Percentiles rank a stretch among this genome's conserved stretches.
Conservation (phyloP, 1,140 invertebrate species). For the Drosophila seguyi region DNA sequence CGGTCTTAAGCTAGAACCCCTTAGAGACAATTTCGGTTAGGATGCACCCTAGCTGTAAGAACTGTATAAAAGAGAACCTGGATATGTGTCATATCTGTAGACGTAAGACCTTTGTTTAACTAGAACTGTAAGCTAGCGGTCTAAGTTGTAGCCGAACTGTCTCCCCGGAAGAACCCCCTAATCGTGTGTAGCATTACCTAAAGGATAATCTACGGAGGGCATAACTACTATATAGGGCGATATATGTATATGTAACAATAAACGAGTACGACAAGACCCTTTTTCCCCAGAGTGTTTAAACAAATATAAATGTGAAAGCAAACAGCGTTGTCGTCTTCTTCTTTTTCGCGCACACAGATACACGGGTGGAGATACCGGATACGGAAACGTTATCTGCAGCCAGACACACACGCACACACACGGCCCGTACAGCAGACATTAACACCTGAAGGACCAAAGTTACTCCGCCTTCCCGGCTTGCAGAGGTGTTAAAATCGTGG, state of each 20-base stretch:
- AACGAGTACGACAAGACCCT: constrained; percentile 36
- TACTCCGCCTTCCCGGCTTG: constrained; percentile 16
- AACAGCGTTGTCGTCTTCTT: constrained; percentile 51
- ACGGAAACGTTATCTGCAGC: constrained; percentile 61
- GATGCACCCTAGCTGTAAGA: constrained; percentile 25
- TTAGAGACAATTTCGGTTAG: constrained; percentile 1
- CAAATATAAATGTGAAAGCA: constrained; percentile 77
- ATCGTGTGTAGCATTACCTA: constrained; percentile 36
- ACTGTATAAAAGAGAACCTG: constrained; percentile 39
- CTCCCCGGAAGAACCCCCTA: constrained; percentile 3
- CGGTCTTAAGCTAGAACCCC: constrained; percentile 2
- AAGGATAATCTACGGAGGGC: constrained; percentile 4
- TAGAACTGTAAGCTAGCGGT: constrained; percentile 38
- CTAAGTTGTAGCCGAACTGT: constrained; percentile 49
- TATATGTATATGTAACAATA: constrained; percentile 52
- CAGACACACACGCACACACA: constrained; percentile 57
- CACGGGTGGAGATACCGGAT: constrained; percentile 25
- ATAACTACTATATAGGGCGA: constrained; percentile 52
- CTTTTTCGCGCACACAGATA: constrained; percentile 9
- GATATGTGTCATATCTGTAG: constrained; percentile 37
- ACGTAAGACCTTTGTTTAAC: constrained; percentile 42
- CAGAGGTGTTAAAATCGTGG: constrained; percentile 60
- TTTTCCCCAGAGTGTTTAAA: constrained; percentile 70
- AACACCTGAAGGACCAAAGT: constrained; percentile 74
- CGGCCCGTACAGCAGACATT: constrained; percentile 61